Conservation (phyloP, 1,140 invertebrate genomes). For the Pachypeltis micranthus region DNA sequence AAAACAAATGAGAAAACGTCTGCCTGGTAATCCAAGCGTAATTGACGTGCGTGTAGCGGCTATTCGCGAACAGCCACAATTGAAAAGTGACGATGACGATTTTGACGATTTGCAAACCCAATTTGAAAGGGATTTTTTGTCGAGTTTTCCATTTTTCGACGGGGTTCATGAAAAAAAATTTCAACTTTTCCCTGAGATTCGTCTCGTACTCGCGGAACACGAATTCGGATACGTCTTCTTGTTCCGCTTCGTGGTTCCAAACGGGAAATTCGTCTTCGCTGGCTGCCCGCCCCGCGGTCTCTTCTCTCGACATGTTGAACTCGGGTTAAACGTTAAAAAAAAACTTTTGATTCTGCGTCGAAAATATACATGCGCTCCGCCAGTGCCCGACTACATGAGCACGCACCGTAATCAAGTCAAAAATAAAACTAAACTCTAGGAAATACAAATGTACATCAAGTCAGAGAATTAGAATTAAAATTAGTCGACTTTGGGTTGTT, state of each 20-base stretch:
- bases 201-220: no score
- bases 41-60: slow-evolving; percentile 87
- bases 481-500: no score
- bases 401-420: background rate
- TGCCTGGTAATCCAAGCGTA: slow-evolving; percentile 88
- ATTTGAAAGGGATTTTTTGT: slow-evolving; percentile 88
- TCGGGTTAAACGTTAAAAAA: background rate
- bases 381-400: background rate
- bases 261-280: background rate
- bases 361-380: background rate
- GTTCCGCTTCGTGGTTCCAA: background rate
- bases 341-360: background rate
- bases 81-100: slow-evolving; percentile 80
- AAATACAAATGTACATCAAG: no score
- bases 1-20: slow-evolving; percentile 86
- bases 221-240: background rate
- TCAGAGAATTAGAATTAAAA: no score
- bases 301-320: background rate
- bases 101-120: slow-evolving; percentile 88
- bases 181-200: slow-evolving; percentile 68
- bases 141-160: slow-evolving; percentile 92
- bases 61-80: slow-evolving; percentile 84
- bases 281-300: no score
- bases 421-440: no score
- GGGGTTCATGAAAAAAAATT: slow-evolving; percentile 98